Evolutionary conservation across 1,140 invertebrate genomes (phyloP).

Genomic region (Drosophila mojavensis): DNA sequence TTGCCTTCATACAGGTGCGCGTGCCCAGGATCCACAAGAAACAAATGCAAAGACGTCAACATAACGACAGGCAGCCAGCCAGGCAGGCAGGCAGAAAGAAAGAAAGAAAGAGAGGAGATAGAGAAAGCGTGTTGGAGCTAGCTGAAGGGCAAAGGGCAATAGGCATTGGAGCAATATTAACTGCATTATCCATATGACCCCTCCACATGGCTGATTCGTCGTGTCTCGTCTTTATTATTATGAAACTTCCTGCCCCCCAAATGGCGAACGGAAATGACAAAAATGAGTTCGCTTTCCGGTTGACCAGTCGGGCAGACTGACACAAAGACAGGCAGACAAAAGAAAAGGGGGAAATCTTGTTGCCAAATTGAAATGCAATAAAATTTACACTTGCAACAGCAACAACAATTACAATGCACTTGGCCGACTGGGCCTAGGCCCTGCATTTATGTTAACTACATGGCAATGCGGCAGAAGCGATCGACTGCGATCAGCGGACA

Average conservation of each 20-base stretch:
- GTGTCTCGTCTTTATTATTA: slow-evolving; percentile 59
- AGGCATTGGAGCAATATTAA: background rate
- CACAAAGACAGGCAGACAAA: slow-evolving; percentile 9
- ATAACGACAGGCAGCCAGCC: background rate
- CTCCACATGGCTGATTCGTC: slow-evolving; percentile 15
- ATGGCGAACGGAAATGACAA: slow-evolving; percentile 73
- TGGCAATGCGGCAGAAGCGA: slow-evolving; percentile 26
- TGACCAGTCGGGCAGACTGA: background rate
- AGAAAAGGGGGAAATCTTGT: slow-evolving; percentile 57
- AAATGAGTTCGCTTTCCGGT: slow-evolving; percentile 77
- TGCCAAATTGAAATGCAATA: slow-evolving; percentile 80
- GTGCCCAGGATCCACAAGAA: slow-evolving; percentile 49
- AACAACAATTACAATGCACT: slow-evolving; percentile 66
- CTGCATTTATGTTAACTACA: slow-evolving; percentile 48
- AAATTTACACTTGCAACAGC: slow-evolving; percentile 68
- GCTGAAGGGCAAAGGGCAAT: background rate
- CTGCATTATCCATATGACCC: slow-evolving; percentile 34
- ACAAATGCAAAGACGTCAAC: slow-evolving; percentile 5
- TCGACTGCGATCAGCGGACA: slow-evolving; percentile 22
- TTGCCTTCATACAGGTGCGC: slow-evolving; percentile 60
- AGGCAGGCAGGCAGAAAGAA: background rate
- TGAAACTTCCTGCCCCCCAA: slow-evolving; percentile 69
- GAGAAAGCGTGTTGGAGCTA: slow-evolving; percentile 10
- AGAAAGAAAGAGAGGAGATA: background rate
- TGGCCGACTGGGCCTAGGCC: slow-evolving; percentile 33